Conservation (phyloP, 2,797 vertebrate genomes). For the Peromyscus attwateri region DNA sequence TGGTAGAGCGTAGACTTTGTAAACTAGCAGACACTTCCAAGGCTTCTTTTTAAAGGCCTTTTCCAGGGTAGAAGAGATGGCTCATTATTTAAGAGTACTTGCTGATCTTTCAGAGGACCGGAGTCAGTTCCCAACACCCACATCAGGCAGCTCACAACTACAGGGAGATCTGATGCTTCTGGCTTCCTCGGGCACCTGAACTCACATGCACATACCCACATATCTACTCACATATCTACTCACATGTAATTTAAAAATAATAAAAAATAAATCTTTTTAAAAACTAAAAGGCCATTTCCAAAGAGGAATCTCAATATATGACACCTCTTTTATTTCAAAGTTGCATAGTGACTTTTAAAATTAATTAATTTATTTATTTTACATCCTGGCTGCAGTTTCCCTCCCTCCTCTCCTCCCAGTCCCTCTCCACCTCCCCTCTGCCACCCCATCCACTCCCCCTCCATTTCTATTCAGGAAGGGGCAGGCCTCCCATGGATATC, state of each 20-base stretch:
- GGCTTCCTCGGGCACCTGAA: background rate
- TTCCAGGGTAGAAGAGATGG: background rate
- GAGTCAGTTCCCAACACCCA: background rate
- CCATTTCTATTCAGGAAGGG: background rate
- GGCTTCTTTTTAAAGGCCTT: background rate
- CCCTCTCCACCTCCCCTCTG: background rate
- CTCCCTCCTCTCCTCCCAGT: background rate
- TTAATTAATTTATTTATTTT: background rate
- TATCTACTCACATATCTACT: background rate
- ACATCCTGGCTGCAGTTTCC: background rate
- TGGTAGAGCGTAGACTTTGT: background rate
- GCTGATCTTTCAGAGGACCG: background rate
- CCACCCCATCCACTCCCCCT: background rate
- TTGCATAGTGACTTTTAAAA: background rate
- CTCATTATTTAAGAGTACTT: background rate
- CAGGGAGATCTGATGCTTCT: background rate
- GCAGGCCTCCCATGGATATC: background rate
- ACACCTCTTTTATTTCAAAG: background rate
- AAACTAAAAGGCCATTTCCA: background rate
- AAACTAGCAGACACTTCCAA: background rate
- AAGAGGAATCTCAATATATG: background rate
- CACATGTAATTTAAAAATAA: background rate
- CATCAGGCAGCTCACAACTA: background rate
- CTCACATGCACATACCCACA: background rate
- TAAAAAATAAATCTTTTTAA: background rate